Base-by-base conservation (phyloP, 2,888 invertebrate genomes). In the Therioaphis trifolii region DNA sequence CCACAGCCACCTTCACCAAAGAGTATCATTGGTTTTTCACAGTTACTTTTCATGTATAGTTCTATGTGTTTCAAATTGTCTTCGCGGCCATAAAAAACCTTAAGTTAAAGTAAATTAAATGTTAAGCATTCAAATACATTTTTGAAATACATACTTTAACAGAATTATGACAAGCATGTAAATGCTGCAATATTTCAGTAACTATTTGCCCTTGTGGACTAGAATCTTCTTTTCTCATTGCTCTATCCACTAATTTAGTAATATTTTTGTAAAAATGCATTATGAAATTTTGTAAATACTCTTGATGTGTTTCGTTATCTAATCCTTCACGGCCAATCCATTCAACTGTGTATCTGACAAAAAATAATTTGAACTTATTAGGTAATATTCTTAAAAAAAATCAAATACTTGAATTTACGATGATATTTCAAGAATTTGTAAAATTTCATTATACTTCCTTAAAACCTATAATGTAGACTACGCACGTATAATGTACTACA, bases 1-100 rank as follows among this genome's bases (percentile, higher is more conserved):
- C 99, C 99, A 88, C 98, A 98, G 63, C 99, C 99, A 88, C 98
- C 96, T 89, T 96, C 96, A 52, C 99, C 99, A 88, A 96, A 96
- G 84, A 98, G 90, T 27, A 98, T 95, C 85, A 98, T 90, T 1
- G 98, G 97, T 88, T 96, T 95, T 87, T 95, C 95, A 21, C 94
- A 94, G 85, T 93, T 92, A 69, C 94, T 95, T 87, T 93, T 90
- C 93, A 97, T 95, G 88, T 97, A 95, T 78, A 92, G 90, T 88
- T 94, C 92, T 69, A 96, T 96, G 86, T 92, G 93, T 86, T 92
- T 91, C 85, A 98, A 90, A 87, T 94, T 95, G 85, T 95, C 94
- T 88, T 95, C 95, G 84, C 98, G 92, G 0, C 98, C 98, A 88
- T 97, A 96, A 89, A 98, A 98, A 18, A 97, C 94, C 91, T 92